These are phyloP conservation scores for Passer domesticus DNA, from an alignment of 2,113 vertebrate genomes.

Conservation along the genomic window DNA sequence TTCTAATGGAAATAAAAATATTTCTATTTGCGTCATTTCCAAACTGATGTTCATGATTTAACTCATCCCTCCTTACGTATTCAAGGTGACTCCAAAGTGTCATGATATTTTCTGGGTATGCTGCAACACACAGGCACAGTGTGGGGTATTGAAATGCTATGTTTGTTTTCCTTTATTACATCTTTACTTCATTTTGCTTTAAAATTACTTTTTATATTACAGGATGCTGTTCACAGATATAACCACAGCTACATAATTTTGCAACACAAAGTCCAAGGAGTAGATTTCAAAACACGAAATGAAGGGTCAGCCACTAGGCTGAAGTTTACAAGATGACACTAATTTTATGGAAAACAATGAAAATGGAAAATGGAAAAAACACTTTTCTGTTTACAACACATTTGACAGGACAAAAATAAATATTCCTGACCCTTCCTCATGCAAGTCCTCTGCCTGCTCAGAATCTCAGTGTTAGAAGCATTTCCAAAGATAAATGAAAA, in stretches of 20 bases:
- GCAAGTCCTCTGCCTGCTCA: not conserved
- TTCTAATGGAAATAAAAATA: conserved; percentile 20
- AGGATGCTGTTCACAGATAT: not conserved
- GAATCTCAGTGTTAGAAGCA: not conserved
- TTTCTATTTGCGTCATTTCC: not conserved
- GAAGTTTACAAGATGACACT: not conserved
- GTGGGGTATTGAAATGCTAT: not conserved
- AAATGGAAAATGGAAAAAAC: not conserved
- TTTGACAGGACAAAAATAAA: not conserved
- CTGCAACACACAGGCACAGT: not conserved
- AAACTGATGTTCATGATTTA: not conserved
- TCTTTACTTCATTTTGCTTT: not conserved
- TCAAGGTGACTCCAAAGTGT: not conserved
- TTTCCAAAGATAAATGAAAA: not conserved
- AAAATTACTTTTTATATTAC: not conserved
- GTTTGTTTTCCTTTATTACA: not conserved
- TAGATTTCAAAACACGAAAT: not conserved
- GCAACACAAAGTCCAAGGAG: not conserved
- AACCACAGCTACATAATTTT: not conserved
- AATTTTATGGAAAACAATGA: not conserved
- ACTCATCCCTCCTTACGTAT: not conserved
- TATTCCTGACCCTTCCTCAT: not conserved
- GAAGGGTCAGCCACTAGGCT: not conserved
- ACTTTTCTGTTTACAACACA: not conserved
- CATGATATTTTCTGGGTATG: not conserved